Percentiles rank a stretch among this genome's conserved stretches.
Conservation (phyloP, 1,140 invertebrate species). For the Rhagoletis zephyria region DNA sequence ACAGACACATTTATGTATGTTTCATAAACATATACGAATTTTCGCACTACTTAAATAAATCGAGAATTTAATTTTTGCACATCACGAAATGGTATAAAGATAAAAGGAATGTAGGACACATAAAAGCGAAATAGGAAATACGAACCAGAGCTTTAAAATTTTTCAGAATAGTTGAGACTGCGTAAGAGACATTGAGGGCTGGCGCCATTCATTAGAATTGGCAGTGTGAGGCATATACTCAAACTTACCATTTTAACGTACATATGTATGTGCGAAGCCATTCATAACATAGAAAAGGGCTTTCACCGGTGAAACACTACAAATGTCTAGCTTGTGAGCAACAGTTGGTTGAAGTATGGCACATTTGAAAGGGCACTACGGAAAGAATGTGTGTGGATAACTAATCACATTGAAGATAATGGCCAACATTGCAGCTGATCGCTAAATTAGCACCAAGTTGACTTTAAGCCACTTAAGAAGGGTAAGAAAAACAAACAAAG, state of each 20-base stretch:
- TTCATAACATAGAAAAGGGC: not conserved
- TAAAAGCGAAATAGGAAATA: not conserved
- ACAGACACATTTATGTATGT: no score
- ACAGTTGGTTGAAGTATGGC: not conserved
- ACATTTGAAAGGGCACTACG: not conserved
- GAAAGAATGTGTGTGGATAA: not conserved
- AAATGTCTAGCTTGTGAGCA: not conserved
- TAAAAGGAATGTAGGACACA: not conserved
- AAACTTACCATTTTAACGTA: not conserved
- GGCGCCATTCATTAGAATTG: not conserved
- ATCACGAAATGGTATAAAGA: not conserved
- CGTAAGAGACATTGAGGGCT: not conserved
- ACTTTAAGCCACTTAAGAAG: not conserved
- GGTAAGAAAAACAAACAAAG: not conserved
- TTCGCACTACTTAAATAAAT: not conserved
- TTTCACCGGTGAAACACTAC: not conserved
- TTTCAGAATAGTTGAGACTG: not conserved
- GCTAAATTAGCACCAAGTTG: not conserved
- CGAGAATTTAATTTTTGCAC: no score
- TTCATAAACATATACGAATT: no score
- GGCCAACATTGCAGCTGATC: not conserved
- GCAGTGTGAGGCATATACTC: not conserved
- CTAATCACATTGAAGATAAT: not conserved
- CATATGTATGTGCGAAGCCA: no score
- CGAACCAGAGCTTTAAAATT: not conserved